Conservation (phyloP, 2,888 invertebrate genomes). For the Leptinotarsa haldemani region DNA sequence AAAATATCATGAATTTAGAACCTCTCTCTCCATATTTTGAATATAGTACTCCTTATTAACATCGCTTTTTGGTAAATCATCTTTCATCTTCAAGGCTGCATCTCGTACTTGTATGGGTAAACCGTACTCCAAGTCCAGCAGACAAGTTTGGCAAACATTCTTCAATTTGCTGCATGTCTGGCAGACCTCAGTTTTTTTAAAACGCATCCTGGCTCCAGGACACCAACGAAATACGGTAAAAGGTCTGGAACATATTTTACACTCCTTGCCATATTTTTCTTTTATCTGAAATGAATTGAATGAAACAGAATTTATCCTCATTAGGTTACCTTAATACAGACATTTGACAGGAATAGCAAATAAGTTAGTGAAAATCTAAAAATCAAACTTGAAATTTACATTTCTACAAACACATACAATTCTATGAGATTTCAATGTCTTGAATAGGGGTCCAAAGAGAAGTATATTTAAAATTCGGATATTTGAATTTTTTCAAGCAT, state of each 20-base stretch:
- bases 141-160: constrained; percentile 96
- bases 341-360: too few relatives aligned
- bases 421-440: too few relatives aligned
- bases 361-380: too few relatives aligned
- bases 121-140: constrained; percentile 93
- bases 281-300: constrained; percentile 77
- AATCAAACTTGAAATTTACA: too few relatives aligned
- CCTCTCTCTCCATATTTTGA: constrained; percentile 89
- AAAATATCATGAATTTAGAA: constrained; percentile 57
- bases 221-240: constrained; percentile 98
- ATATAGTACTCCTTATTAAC: constrained; percentile 96
- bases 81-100: constrained; percentile 88
- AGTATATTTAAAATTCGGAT: too few relatives aligned
- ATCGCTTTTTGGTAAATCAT: constrained; percentile 91
- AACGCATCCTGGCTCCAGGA: constrained; percentile 94
- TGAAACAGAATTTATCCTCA: neutral
- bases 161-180: constrained; percentile 90
- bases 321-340: neutral
- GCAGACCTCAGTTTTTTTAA: constrained; percentile 96
- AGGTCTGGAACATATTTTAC: constrained; percentile 93
- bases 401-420: too few relatives aligned
- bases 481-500: too few relatives aligned
- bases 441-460: too few relatives aligned
- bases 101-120: constrained; percentile 86
- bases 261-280: constrained; percentile 94